Evolutionary conservation across 2,888 invertebrate species (phyloP).

Genomic region (Andrena flavipes): DNA sequence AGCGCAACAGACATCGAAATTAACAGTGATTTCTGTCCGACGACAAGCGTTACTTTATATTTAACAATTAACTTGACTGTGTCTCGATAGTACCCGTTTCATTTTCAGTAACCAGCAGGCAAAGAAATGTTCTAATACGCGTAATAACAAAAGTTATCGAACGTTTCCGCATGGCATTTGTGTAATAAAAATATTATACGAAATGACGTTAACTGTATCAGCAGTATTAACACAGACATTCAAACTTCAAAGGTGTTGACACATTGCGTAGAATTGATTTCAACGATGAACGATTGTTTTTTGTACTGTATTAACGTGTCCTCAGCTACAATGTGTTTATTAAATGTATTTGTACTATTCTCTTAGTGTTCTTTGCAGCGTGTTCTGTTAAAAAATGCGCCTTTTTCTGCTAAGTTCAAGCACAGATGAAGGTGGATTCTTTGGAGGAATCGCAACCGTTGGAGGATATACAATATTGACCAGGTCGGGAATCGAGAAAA

Average conservation of each 20-base stretch:
- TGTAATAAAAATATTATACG: slow-evolving; percentile 30
- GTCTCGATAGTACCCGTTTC: slow-evolving; percentile 9
- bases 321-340: not conserved
- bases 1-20: slow-evolving; percentile 35
- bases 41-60: slow-evolving; percentile 5
- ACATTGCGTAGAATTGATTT: slow-evolving; percentile 22
- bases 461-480: too few relatives aligned
- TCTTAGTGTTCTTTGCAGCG: too few relatives aligned
- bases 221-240: slow-evolving; percentile 15
- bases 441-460: too few relatives aligned
- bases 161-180: not conserved
- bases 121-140: not conserved
- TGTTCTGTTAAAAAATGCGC: too few relatives aligned
- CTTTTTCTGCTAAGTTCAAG: too few relatives aligned
- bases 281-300: slow-evolving; percentile 24
- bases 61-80: slow-evolving; percentile 28
- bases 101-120: slow-evolving; percentile 20
- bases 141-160: slow-evolving; percentile 4
- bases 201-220: slow-evolving; percentile 8
- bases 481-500: too few relatives aligned
- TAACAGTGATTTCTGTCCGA: slow-evolving; percentile 7
- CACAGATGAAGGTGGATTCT: too few relatives aligned
- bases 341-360: slow-evolving; percentile 54
- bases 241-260: slow-evolving; percentile 7
- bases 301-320: slow-evolving; percentile 38